Percentiles rank a stretch among this genome's conserved stretches.
phyloP scores from a whole-genome alignment of 23 tunicate genomes.

The Aplidium turbinatum region DNA sequence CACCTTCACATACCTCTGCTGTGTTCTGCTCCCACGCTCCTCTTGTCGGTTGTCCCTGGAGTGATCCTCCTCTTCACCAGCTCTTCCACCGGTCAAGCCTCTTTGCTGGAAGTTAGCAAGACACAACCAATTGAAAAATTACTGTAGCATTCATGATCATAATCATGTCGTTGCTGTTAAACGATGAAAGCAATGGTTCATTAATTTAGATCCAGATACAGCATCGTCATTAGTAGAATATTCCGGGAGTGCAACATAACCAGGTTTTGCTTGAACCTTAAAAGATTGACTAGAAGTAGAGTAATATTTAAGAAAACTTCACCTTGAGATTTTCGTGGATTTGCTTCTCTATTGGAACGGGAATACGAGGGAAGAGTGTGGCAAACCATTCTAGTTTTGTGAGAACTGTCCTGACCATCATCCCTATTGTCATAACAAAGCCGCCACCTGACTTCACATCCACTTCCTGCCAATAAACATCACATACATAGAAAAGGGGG shows the following conservation, averaged over 20 bases:
- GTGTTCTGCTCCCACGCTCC: neutral
- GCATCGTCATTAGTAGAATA: too few species aligned
- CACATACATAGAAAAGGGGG: too few species aligned
- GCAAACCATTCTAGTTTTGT: conserved; percentile 93
- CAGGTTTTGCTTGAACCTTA: too few species aligned
- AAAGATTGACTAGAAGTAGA: too few species aligned
- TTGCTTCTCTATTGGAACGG: conserved; percentile 88
- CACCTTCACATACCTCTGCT: conserved; percentile 40
- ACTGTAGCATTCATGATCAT: too few species aligned
- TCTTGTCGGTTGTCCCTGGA: neutral
- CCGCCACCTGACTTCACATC: conserved; percentile 98
- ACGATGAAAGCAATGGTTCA: too few species aligned
- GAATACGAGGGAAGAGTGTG: conserved; percentile 94
- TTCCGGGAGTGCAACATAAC: too few species aligned
- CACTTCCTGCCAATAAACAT: conserved; percentile 71
- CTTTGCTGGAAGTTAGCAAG: conserved; percentile 12
- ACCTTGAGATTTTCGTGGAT: conserved; percentile 76
- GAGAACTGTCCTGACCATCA: conserved; percentile 72
- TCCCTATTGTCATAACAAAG: conserved; percentile 88
- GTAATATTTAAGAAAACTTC: neutral
- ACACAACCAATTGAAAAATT: too few species aligned
- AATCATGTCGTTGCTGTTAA: too few species aligned
- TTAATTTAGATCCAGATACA: too few species aligned
- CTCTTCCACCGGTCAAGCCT: conserved; percentile 48
- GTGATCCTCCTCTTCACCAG: conserved; percentile 13